Base-by-base conservation (phyloP, 2,888 invertebrate species). In the Perizoma affinitatum region DNA sequence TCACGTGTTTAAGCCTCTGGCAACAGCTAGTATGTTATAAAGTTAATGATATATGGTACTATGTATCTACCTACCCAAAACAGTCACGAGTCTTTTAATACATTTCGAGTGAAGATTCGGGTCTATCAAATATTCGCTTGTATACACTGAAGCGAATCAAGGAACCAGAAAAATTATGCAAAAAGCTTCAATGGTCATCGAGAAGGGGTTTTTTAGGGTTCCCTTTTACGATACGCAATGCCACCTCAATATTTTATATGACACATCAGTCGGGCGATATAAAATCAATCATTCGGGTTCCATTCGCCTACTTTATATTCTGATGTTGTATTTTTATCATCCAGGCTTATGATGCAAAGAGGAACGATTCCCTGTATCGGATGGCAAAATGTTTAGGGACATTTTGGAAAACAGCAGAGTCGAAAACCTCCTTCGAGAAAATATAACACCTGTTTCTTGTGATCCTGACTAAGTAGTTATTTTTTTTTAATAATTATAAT, bases 151-250 rank as follows among this genome's bases (percentile, higher is more conserved):
- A 55, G 64, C 61, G 90, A 90, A 88, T 90, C 90, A 89, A 87
- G 80, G 74, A 76, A 68, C 76, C 78, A 75, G 22, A 78, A 82
- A 88, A 87, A 88, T 84, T 88, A 90, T 89, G 87, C 84, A 86
- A 83, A 86, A 79, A 86, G 83, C 80, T 74, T 80, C 71, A 76
- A 74, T 86, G 88, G 88, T 86, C 87, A 84, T 67, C 68, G 59
- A 62, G 58, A 63, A 74, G 76, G 72, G 67, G 69, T 69, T 69
- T 71, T 67, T 70, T 70, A 68, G 68, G 67, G 69, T 56, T 49
- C 52, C 63, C 41, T 70, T 70, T 70, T 87, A 86, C 73, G 83
- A 78, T 70, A 71, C 63, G 67, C 61, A 70, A 56, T 59, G 72
- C 68, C 69, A 68, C 74, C 73, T 76, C 77, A 73, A 77, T 76